Conservation (phyloP, 92 coral and sea anemone genomes). For the Zoanthus gigantus region DNA sequence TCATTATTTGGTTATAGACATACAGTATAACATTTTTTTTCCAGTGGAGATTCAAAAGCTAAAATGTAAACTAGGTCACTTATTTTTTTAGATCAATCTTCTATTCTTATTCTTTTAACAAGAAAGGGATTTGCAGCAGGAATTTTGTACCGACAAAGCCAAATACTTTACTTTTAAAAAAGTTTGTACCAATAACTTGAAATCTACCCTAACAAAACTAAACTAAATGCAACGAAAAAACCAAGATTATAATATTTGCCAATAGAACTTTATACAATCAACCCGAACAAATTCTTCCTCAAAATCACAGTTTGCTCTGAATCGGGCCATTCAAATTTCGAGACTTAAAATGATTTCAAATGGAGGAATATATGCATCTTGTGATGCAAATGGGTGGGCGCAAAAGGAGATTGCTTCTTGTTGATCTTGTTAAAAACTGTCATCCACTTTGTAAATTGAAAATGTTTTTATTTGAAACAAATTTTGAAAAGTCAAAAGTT, state of each 20-base stretch:
- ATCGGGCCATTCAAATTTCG: neutral
- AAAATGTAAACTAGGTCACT: neutral
- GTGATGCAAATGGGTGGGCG: neutral
- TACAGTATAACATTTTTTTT: neutral
- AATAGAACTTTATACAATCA: neutral
- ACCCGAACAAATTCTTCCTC: neutral
- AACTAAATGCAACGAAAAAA: neutral
- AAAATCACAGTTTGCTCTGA: too few relatives aligned
- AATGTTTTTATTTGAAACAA: neutral
- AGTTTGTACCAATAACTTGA: neutral
- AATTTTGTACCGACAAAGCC: neutral
- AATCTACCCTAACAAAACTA: neutral
- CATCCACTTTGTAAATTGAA: neutral
- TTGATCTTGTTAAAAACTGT: neutral
- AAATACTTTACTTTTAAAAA: neutral
- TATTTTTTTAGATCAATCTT: neutral
- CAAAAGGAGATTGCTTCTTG: neutral
- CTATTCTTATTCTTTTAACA: neutral
- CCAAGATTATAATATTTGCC: neutral
- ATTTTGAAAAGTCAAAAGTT: neutral
- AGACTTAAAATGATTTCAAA: neutral
- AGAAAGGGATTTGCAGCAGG: neutral
- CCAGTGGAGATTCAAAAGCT: neutral
- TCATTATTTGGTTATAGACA: neutral
- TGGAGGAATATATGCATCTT: neutral